Evolutionary conservation across 2,113 vertebrate species (phyloP), one percentile per base, ranked within the genome.

Genomic region (Lampris incognitus): DNA sequence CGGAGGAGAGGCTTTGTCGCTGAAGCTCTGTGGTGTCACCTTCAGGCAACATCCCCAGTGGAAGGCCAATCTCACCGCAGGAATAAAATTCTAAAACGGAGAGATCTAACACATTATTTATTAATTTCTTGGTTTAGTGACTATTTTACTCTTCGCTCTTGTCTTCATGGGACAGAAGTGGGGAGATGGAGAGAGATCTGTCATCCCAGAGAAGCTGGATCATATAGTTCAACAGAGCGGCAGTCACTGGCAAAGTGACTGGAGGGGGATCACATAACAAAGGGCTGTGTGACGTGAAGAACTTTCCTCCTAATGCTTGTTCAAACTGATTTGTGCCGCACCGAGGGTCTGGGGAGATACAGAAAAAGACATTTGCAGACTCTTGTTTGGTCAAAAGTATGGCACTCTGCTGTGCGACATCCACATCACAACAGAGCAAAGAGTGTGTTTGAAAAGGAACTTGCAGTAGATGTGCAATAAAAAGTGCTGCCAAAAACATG

Each of bases 321-420:
- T 85, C 69, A 85, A 78, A 91, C 68, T 75, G 74, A 86, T 90
- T 85, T 84, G 74, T 76, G 52, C 60, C 69, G 72, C 65, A 66
- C 56, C 44, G 48, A 24, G 44, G 46, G 65, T 84, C 58, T 75
- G 36, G 61, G 81, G 74, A 88, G 78, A 83, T 41, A 38, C 39
- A 67, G 50, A 61, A 54, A 24, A 38, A 66, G 68, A 76, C 66
- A 67, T 60, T 57, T 41, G 55, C 51, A 42, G 57, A 74, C 73
- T 69, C 13, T 44, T 72, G 56, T 70, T 57, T 76, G 41, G 71
- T 69, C 73, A 78, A 74, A 87, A 56, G 55, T 76, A 69, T 51
- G 9, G 13, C 48, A 55, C 41, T 54, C 10, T 40, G 10, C 64
- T 59, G 3, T 70, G 44, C 67, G 66, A 64, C 48, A 58, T 74